Evolutionary conservation across 2,797 vertebrate genomes (phyloP), one percentile per base, ranked within the genome.

Genomic region (Anguilla megastoma): DNA sequence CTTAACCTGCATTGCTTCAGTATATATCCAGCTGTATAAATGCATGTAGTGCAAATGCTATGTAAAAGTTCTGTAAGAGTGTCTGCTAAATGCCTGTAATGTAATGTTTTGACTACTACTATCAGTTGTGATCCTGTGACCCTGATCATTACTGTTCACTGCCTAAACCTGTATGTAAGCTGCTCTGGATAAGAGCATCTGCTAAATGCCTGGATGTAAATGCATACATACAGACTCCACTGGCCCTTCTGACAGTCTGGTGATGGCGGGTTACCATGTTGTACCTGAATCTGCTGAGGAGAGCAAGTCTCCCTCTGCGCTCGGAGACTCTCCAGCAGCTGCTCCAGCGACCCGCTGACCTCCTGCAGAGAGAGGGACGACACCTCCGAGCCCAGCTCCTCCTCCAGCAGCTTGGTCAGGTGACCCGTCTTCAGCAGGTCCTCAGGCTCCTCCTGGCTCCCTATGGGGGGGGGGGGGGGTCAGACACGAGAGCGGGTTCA

Each of bases 351-450:
- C 0, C 71, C 90, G 86, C 92, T 94, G 56, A 97, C 93, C 83
- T 96, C 97, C 56, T 95, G 96, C 83, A 98, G 90, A 1, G 95
- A 93, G 85, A 99, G 93, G 90, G 95, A 94, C 89, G 95, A 95
- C 91, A 99, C 92, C 86, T 98, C 96, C 0, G 93, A 95, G 85
- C 93, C 96, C 21, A 99, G 92, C 41, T 97, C 95, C 91, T 98
- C 97, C 92, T 97, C 96, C 92, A 99, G 92, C 89, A 97, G 95
- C 41, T 92, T 95, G 66, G 96, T 97, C 91, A 99, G 95, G 93
- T 98, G 98, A 86, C 97, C 97, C 0, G 94, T 90, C 90, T 97
- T 97, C 88, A 99, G 91, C 86, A 96, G 92, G 90, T 96, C 95
- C 88, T 58, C 16, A 0, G 89, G 85, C 86, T 93, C 89, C 3